Evolutionary conservation across 2,888 invertebrate genomes (phyloP), one percentile per base, ranked within the genome.

Genomic region (Atethmia centrago): DNA sequence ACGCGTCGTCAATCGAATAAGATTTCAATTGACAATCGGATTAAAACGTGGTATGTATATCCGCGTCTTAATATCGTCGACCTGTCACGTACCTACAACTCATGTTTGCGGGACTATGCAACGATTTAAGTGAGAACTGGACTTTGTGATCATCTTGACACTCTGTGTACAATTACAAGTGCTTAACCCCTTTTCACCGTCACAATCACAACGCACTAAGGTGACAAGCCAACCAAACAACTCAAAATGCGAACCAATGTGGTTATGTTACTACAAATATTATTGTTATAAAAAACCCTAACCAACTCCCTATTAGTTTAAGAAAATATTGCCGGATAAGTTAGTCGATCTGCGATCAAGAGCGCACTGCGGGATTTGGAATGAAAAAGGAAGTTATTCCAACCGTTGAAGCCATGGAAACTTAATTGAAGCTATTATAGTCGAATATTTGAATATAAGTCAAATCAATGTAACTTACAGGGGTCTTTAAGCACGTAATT

Each of bases 11-110:
- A 36, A 45, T 42, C 68, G 16, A 76, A 58, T 76, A 77, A 68
- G 56, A 45, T 62, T 77, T 45, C 45, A 69, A 76, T 77, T 76
- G 49, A 51, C 49, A 63, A 51, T 63, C 31, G 25, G 61, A 62
- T 63, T 28, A 75, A 74, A 74, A 67, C 59, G 65, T 59, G 59
- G n/a, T 64, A 45, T 2, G 51, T 25, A 55, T 40, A 66, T 49
- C 53, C 61, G 53, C 31, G 36, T 40, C 45, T 25, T 16, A 40
- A 25, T 55, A 67, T 55, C 31, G 31, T 14, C 61, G 55, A 68
- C 10, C 8, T 25, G 49, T 9, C 56, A 69, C 62, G 77, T 77
- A 58, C 45, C 19, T 49, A 59, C 21, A 36, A 36, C n/a, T 65
- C 58, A 59, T 19, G 14, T 45, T 49, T 28, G 31, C 31, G 9